Evolutionary conservation across 2,113 vertebrate genomes (phyloP), one percentile per base, ranked within the genome.

Genomic region (Scatophagus argus): DNA sequence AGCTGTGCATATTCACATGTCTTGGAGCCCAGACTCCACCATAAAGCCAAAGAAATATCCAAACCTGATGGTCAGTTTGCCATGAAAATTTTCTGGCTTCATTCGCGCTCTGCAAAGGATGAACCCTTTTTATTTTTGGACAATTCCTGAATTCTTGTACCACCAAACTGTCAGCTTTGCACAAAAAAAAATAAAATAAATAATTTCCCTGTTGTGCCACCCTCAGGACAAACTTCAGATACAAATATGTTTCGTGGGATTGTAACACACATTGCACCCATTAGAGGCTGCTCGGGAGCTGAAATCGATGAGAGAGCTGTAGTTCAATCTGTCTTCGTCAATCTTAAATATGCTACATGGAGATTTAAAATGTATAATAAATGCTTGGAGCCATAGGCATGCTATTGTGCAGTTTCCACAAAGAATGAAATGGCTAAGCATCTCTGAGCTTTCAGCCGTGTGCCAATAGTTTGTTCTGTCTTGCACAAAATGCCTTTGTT

Each of bases 401-500:
- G 38, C 5, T 59, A 21, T 17, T 6, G 5, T 41, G 66, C 29
- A 6, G 31, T 69, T 69, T 56, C 16, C 52, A 56, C 44, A 10
- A 44, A 43, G 10, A 39, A 36, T 49, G 2, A 54, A 63, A 43
- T 25, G 8, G 8, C 36, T 23, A 39, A 62, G 25, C 55, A 41
- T 73, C 8, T 29, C 23, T 51, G 7, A 74, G 58, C 71, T 12
- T 31, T 68, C 19, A 41, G 3, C 9, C 21, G 49, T 55, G 14
- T 29, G 39, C 10, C 14, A 12, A 1, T 23, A 12, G 23, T 1
- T 52, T 25, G 32, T 29, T 29, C 6, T n/a, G 49, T 34, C 16
- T n/a, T 61, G 12, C 44, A 59, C 52, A 56, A 47, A 77, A 34
- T 23, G 2, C 8, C n/a, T 8, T 56, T 74, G 43, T 61, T 54